A percentile compares a stretch with the other conserved stretches of the same genome.
These are phyloP conservation scores for Dissostichus mawsoni DNA, from an alignment of 2,113 vertebrate species.

Conservation along the genomic window DNA sequence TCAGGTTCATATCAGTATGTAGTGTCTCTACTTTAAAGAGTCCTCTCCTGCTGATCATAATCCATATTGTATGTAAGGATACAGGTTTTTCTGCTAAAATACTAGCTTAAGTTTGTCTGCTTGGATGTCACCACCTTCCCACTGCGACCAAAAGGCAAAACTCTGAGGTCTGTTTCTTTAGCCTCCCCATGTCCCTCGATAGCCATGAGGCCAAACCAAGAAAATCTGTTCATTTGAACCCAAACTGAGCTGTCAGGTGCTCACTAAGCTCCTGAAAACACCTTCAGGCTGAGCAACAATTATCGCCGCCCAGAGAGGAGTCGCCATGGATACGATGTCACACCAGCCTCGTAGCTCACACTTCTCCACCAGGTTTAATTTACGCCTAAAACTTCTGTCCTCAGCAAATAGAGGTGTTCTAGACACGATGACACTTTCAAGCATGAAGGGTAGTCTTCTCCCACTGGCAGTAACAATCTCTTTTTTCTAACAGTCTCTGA, in stretches of 20 bases:
- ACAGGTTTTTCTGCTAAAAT: no score
- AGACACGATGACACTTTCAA: not conserved
- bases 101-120: no score
- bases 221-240: not conserved
- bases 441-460: not conserved
- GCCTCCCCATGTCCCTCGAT: no score
- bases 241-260: conserved; percentile 19
- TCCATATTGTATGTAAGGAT: no score
- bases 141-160: no score
- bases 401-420: not conserved
- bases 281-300: conserved; percentile 10
- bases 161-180: no score
- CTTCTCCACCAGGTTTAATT: conserved; percentile 9
- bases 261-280: conserved; percentile 3
- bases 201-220: not conserved
- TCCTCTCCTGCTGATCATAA: no score
- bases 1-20: no score
- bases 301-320: not conserved
- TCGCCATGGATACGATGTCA: conserved; percentile 37
- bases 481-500: no score
- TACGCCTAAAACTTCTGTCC: conserved; percentile 21
- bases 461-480: no score
- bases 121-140: no score
- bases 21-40: no score
- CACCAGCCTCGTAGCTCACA: not conserved